Evolutionary conservation across 2,888 invertebrate species (phyloP).

Genomic region (Odontocerum albicorne): DNA sequence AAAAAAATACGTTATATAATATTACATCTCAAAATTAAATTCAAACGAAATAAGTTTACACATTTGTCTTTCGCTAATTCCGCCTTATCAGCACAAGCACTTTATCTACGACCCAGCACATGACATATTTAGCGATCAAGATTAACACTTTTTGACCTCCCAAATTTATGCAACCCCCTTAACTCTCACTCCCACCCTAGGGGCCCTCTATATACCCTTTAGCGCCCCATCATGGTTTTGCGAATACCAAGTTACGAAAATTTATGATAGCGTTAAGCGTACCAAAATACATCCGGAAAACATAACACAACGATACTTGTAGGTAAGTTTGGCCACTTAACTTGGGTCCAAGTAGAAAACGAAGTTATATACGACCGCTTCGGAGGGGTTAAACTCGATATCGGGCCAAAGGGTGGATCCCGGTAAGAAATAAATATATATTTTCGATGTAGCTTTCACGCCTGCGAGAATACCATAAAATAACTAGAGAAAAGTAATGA

Average conservation of each 20-base stretch:
- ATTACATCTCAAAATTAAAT: too few species aligned
- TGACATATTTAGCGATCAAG: neutral
- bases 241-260: constrained; percentile 29
- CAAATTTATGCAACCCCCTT: neutral
- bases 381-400: too few species aligned
- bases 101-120: neutral
- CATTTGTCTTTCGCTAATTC: too few species aligned
- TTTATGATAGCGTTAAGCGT: constrained; percentile 31
- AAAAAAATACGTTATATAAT: too few species aligned
- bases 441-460: too few species aligned
- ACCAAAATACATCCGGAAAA: constrained; percentile 32
- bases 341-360: constrained; percentile 5
- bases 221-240: constrained; percentile 18
- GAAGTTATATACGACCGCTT: constrained; percentile 2
- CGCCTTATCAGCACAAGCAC: too few species aligned
- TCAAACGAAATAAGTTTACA: too few species aligned
- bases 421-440: too few species aligned
- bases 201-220: constrained; percentile 3
- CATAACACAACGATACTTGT: too few species aligned
- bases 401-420: too few species aligned
- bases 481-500: too few species aligned
- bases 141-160: neutral
- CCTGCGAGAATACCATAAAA: too few species aligned
- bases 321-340: constrained; percentile 9
- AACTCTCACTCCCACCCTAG: neutral